Evolutionary conservation across 2,113 vertebrate genomes (phyloP).

Genomic region (Gobio gobio): DNA sequence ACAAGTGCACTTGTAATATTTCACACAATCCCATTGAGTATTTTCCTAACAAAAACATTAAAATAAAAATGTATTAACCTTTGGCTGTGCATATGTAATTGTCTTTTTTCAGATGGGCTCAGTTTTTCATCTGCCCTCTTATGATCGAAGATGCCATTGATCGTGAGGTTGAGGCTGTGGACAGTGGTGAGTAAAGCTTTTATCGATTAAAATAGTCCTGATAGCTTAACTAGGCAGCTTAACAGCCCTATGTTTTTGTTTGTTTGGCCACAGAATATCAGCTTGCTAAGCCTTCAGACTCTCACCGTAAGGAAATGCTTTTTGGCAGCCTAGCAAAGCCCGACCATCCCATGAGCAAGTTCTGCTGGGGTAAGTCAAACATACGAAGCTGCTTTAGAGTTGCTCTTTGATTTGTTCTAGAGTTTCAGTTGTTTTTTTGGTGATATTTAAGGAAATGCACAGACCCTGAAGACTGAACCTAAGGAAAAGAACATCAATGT

Average conservation of each 20-base stretch:
- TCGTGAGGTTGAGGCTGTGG: conserved; percentile 96
- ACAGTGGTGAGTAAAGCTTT: conserved; percentile 85
- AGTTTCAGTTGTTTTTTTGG: neutral
- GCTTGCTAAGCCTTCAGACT: conserved; percentile 89
- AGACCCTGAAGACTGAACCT: conserved; percentile 91
- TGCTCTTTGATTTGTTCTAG: neutral
- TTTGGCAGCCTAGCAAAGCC: conserved; percentile 92
- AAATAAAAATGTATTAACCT: neutral
- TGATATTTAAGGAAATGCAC: conserved; percentile 84
- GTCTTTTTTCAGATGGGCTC: conserved; percentile 88
- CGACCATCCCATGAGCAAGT: conserved; percentile 95
- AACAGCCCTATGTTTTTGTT: neutral
- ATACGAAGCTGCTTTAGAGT: neutral
- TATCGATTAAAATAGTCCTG: neutral
- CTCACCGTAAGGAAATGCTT: conserved; percentile 93
- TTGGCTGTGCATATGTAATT: neutral
- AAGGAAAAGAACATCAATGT: conserved; percentile 88
- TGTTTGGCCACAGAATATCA: conserved; percentile 85
- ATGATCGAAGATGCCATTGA: conserved; percentile 96
- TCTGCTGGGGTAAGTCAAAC: conserved; percentile 89
- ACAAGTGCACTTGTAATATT: neutral
- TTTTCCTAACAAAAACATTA: neutral
- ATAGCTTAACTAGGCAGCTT: neutral
- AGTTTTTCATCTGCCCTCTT: conserved; percentile 95
- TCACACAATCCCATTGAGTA: neutral